phyloP scores from a whole-genome alignment of 2,888 invertebrate genomes.

The Automeris io region DNA sequence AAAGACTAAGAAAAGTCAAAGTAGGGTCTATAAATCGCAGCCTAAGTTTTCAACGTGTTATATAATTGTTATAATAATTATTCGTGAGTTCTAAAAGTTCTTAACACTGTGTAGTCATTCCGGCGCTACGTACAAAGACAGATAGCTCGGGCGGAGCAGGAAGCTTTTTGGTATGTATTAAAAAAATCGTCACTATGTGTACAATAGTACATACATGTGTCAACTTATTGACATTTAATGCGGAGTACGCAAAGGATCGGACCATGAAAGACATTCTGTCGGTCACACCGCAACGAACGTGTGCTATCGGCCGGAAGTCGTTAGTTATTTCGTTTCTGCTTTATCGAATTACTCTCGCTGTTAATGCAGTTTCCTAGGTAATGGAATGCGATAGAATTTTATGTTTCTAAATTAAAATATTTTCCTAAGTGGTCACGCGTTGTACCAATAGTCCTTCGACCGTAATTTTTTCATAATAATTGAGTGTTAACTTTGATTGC shows the following conservation, averaged over 20 bases:
- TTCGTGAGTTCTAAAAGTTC: neutral
- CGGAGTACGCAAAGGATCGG: neutral
- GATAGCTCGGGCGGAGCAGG: constrained; percentile 53
- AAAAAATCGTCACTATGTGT: constrained; percentile 25
- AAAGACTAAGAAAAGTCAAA: no score
- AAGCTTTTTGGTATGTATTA: constrained; percentile 35
- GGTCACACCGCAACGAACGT: neutral
- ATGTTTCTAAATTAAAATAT: no score
- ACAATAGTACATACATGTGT: no score
- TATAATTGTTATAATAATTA: no score
- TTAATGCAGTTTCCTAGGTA: neutral
- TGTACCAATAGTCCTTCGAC: no score
- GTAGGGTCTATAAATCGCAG: no score
- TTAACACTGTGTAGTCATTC: neutral
- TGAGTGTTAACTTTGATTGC: no score
- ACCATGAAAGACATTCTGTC: neutral
- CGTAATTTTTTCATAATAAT: no score
- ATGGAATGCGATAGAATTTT: neutral
- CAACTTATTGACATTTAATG: neutral
- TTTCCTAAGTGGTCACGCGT: no score
- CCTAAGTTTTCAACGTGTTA: no score
- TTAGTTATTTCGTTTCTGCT: neutral
- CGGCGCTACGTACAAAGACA: constrained; percentile 5
- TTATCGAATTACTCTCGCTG: neutral
- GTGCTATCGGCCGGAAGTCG: neutral